Evolutionary conservation across 2,797 vertebrate species (phyloP), one percentile per base, ranked within the genome.

Genomic region (Dendrocincla tyrannina): DNA sequence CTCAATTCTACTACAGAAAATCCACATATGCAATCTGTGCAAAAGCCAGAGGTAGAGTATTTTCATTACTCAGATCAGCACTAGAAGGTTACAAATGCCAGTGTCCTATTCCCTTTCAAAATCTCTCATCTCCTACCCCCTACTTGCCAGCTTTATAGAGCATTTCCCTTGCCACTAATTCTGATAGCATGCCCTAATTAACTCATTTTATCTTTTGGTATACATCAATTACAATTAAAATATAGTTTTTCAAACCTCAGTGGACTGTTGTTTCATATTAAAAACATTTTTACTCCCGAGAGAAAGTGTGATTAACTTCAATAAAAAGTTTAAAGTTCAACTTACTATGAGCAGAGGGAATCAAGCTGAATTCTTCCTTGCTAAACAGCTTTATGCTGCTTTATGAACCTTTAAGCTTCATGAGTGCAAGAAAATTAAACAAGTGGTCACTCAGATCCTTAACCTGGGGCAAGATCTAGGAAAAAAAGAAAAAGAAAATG

Each of bases 221-320:
- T 84, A 97, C 98, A 98, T 98, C 98, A 98, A 98, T 98, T 98
- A 97, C 97, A 98, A 98, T 98, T 98, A 98, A 98, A 98, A 97
- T 91, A 97, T 94, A 97, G 96, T 97, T 98, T 97, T 95, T 93
- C 93, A 96, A 97, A 95, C 93, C 97, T 97, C 97, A 47, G 82
- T 33, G 88, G 97, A 97, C 86, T 86, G 97, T 97, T 97, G 95
- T 95, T 98, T 96, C 94, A 96, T 62, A 83, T 96, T 98, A 97
- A 97, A 98, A 98, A 98, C 97, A 97, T 97, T 98, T 96, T 98
- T 96, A 93, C 97, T 98, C 97, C 91, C 67, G 95, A 98, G 97
- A 97, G 95, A 92, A 97, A 98, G 93, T 97, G 97, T 98, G 97
- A 98, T 98, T 98, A 98, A 98, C 96, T 97, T 97, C 91, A 97